Conservation (phyloP, 2,113 vertebrate genomes). For the Hyla sarda region DNA sequence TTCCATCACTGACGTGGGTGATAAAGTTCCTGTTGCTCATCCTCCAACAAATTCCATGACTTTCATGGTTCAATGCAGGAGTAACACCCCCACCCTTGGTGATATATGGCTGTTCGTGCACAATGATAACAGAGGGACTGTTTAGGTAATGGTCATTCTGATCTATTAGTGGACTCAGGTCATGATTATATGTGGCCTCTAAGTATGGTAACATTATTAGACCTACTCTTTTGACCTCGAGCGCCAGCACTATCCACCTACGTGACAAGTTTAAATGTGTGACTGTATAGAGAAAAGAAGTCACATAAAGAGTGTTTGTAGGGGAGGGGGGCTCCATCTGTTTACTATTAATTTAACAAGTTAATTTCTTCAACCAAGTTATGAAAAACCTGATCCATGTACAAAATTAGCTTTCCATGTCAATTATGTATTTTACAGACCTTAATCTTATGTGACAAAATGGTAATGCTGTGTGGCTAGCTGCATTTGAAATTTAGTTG, state of each 20-base stretch:
- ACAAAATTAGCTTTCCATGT: too few relatives aligned
- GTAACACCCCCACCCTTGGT: neutral
- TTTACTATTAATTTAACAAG: too few relatives aligned
- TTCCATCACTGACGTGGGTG: neutral
- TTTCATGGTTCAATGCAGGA: conserved; percentile 1
- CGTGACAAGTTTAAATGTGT: neutral
- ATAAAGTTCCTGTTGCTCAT: neutral
- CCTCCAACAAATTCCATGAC: conserved; percentile 6
- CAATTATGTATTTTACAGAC: too few relatives aligned
- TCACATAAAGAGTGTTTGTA: neutral
- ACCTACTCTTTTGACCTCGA: neutral
- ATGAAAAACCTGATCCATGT: too few relatives aligned
- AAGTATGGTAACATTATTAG: neutral
- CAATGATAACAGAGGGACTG: conserved; percentile 5
- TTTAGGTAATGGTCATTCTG: neutral
- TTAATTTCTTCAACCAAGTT: too few relatives aligned
- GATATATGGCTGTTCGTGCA: neutral
- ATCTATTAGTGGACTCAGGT: conserved; percentile 5
- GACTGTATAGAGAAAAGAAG: neutral
- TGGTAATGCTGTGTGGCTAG: too few relatives aligned
- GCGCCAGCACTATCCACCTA: neutral
- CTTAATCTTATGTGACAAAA: too few relatives aligned
- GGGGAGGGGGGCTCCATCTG: too few relatives aligned
- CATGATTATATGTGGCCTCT: neutral
- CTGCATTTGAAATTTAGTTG: too few relatives aligned